Evolutionary conservation across 1,140 invertebrate species (phyloP).

Genomic region (Olivierus martensii): DNA sequence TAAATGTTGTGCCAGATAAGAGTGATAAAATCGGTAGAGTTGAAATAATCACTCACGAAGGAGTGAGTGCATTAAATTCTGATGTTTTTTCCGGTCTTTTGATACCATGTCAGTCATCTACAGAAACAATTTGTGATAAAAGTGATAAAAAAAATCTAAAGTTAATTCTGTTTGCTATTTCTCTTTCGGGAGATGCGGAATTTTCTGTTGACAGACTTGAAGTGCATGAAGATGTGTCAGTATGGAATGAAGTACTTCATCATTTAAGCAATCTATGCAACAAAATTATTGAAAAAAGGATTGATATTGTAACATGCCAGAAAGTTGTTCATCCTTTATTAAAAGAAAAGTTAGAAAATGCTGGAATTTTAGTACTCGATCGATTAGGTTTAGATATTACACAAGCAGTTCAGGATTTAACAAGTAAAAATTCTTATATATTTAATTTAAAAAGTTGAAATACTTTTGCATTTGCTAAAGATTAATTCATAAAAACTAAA

Average conservation of each 20-base stretch:
- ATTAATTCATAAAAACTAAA: no score
- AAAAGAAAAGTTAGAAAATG: conserved; percentile 2
- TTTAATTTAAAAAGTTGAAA: no score
- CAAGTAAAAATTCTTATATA: conserved; percentile 1
- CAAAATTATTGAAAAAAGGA: background rate
- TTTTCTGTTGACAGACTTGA: background rate
- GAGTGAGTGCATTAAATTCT: background rate
- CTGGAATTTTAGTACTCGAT: conserved; percentile 5
- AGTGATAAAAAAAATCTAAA: background rate
- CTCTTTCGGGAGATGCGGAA: conserved; percentile 8
- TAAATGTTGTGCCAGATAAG: background rate
- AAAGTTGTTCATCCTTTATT: conserved; percentile 13
- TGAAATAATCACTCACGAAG: background rate
- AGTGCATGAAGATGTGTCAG: background rate
- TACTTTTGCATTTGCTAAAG: no score
- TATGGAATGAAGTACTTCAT: background rate
- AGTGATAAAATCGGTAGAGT: background rate
- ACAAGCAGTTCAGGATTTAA: conserved; percentile 2
- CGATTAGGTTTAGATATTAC: background rate
- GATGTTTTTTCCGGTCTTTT: conserved; percentile 3
- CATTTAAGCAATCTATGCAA: background rate
- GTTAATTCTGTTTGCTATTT: background rate
- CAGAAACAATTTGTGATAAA: background rate
- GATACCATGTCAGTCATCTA: background rate
- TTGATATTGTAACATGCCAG: conserved; percentile 9